Percentiles rank a stretch among this genome's conserved stretches.
phyloP scores from a whole-genome alignment of 2,797 vertebrate species.

The Leptodactylus fallax region DNA sequence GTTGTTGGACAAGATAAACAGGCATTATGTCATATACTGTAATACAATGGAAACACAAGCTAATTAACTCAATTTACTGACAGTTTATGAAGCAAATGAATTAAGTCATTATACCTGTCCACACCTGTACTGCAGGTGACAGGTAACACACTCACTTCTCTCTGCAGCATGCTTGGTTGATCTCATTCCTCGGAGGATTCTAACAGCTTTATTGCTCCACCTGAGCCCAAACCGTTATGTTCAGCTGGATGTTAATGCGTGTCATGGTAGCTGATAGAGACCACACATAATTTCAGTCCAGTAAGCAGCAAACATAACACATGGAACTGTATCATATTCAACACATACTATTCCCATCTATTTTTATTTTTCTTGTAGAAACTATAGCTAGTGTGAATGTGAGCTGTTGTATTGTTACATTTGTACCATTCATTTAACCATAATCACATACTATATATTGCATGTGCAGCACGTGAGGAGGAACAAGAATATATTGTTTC shows the following conservation, averaged over 20 bases:
- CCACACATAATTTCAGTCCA: background rate
- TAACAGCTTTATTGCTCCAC: constrained; percentile 40
- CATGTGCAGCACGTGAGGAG: too few relatives aligned
- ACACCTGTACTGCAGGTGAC: constrained; percentile 54
- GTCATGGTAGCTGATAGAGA: background rate
- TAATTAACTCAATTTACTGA: constrained; percentile 57
- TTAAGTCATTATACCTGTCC: constrained; percentile 47
- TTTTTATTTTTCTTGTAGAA: background rate
- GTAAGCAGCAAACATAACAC: background rate
- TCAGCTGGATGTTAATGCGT: background rate
- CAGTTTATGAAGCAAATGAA: constrained; percentile 60
- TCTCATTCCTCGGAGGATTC: constrained; percentile 17
- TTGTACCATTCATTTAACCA: too few relatives aligned
- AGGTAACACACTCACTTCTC: constrained; percentile 36
- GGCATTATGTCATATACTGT: background rate
- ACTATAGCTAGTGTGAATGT: too few relatives aligned
- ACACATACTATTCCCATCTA: background rate
- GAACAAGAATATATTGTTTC: too few relatives aligned
- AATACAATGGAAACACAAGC: constrained; percentile 26
- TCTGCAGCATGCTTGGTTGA: constrained; percentile 34
- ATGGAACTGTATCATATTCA: background rate
- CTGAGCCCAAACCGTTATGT: constrained; percentile 40
- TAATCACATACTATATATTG: too few relatives aligned
- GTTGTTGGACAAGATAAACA: background rate
- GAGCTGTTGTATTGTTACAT: too few relatives aligned